Percentiles rank a stretch among this genome's conserved stretches.
Evolutionary conservation across 2,888 invertebrate species (phyloP).

Genomic region (Caenorhabditis sp.): DNA sequence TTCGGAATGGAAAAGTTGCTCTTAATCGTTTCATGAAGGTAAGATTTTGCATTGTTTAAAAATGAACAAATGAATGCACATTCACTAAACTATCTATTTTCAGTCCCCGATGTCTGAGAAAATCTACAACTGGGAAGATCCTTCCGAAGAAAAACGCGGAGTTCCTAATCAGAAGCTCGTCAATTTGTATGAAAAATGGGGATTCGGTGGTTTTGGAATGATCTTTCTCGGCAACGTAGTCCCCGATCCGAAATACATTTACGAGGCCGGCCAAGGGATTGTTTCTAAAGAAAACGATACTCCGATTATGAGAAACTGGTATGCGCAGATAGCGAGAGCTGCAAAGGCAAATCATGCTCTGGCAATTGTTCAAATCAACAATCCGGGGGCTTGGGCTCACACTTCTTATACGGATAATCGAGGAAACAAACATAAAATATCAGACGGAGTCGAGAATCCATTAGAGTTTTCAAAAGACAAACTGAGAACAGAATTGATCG

Average conservation of each 20-base stretch:
- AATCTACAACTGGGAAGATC: conserved; percentile 43
- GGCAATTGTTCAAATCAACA: conserved; percentile 41
- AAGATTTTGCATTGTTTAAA: not conserved
- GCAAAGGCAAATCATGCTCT: conserved; percentile 46
- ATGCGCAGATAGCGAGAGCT: conserved; percentile 19
- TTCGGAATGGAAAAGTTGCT: conserved; percentile 41
- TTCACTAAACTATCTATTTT: not conserved
- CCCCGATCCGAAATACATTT: conserved; percentile 51
- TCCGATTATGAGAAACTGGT: conserved; percentile 35
- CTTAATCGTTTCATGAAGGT: conserved; percentile 44
- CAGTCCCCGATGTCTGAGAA: conserved; percentile 47
- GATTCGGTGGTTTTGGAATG: conserved; percentile 57
- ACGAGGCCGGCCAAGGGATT: conserved; percentile 42
- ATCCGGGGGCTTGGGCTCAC: conserved; percentile 35
- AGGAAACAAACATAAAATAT: conserved; percentile 22
- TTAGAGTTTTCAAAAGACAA: conserved; percentile 40
- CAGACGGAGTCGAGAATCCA: conserved; percentile 44
- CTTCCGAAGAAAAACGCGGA: conserved; percentile 41
- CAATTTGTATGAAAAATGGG: conserved; percentile 55
- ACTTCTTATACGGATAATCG: conserved; percentile 26
- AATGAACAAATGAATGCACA: not conserved
- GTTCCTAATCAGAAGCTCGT: conserved; percentile 45
- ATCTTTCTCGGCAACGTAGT: conserved; percentile 55
- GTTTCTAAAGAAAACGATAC: conserved; percentile 40
- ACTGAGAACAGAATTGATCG: conserved; percentile 46